Base-by-base conservation (phyloP, 2,888 invertebrate species). In the Philaethria dido region DNA sequence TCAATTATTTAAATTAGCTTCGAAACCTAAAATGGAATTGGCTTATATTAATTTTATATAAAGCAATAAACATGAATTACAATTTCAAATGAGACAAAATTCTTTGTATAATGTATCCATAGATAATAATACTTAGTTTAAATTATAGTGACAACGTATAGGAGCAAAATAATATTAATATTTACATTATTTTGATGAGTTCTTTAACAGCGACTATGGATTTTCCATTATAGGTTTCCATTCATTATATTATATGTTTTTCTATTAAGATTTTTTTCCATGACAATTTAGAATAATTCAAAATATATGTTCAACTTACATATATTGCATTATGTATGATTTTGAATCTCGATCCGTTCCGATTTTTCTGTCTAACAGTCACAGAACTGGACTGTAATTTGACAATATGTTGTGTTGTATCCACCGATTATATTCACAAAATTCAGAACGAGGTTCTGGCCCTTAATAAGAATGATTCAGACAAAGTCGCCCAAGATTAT, bases 231-330 rank as follows among this genome's bases (percentile, higher is more conserved):
- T 85, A 85, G 80, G 83, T 83, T 80, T 85, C 86, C 83, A 85
- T 86, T 85, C 85, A 81, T 80, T 84, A 81, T 86, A 77, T 80
- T 84, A 73, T 75, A 69, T 85, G 82, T 86, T 85, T 83, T 85
- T 85, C 86, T 86, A 84, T 77, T 87, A 84, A 88, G 86, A n/a
- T 87, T 86, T 89, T 88, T 90, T 88, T 89, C 90, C 92, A 91
- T 90, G 92, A 92, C 90, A 91, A 72, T 69, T 69, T 66, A 71
- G 69, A 73, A 69, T 72, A 85, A 77, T 80, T 86, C 83, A 83
- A 85, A 84, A 79, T 83, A 84, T 62, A 69, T 87, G 85, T 88
- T 87, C 86, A 87, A 88, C 85, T 88, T 86, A 86, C 87, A 86
- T 86, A 83, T 83, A 81, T 84, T 77, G 68, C 66, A 50, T 60